A percentile compares a stretch with the other conserved stretches of the same genome.
Evolutionary conservation across 2,888 invertebrate species (phyloP).

Genomic region (Cryptosula pallasiana): DNA sequence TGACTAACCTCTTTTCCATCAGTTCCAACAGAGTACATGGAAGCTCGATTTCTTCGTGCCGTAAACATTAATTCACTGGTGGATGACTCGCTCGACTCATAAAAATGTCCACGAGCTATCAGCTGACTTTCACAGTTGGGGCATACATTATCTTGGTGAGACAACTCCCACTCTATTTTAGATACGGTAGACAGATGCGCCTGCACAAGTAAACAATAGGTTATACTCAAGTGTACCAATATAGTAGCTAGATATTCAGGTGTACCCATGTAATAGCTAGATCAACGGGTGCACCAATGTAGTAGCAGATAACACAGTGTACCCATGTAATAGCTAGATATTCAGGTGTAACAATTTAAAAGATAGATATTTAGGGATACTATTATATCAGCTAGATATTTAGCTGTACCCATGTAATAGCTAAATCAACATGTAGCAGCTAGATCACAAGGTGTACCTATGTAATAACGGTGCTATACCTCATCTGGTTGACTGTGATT

Average conservation of each 20-base stretch:
- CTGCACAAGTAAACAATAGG: background rate
- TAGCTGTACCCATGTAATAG: background rate
- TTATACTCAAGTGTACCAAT: too few relatives aligned
- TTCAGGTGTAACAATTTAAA: too few relatives aligned
- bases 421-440: background rate
- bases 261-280: too few relatives aligned
- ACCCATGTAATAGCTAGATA: too few relatives aligned
- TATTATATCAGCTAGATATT: background rate
- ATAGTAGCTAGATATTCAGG: too few relatives aligned
- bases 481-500: slow-evolving; percentile 19
- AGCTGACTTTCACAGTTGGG: background rate
- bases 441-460: background rate
- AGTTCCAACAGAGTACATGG: background rate
- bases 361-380: too few relatives aligned
- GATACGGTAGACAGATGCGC: slow-evolving; percentile 2
- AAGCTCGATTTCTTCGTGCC: background rate
- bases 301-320: too few relatives aligned
- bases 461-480: background rate
- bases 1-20: background rate
- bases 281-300: too few relatives aligned
- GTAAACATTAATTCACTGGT: background rate
- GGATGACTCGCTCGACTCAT: background rate
- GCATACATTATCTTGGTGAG: background rate
- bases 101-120: slow-evolving; percentile 3
- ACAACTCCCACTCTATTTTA: background rate